Base-by-base conservation (phyloP, 64 coral and sea anemone species). In the Montipora sp. region DNA sequence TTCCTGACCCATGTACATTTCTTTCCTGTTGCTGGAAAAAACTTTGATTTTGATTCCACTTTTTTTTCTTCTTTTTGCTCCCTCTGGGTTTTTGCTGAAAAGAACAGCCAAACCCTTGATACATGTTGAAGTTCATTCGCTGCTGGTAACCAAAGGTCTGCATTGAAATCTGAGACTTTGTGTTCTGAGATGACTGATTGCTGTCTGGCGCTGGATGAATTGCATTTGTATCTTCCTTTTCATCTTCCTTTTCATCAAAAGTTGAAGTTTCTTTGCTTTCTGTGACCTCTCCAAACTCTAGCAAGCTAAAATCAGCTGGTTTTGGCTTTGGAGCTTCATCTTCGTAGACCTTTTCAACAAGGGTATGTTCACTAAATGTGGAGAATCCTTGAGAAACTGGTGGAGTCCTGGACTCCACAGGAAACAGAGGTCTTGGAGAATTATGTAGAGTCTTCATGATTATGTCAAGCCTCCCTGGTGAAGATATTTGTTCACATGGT, bases 1-100 rank as follows among this genome's bases (percentile, higher is more conserved):
- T 63, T 50, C 43, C 18, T 21, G 46, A 71, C 11, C 82, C 65
- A 50, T 85, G 82, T 50, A 16, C 8, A 22, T 85, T 85, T 5
- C 65, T 51, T 14, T 48, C 82, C 9, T 70, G 61, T 51, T 85
- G 82, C 59, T 85, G 63, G n/a, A 70, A 85, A 50, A 50, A 71
- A 21, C 50, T 85, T 15, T 85, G 82, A 2, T 21, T 11, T 72
- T 85, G 82, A 85, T 72, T 85, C 82, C 82, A 85, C 19, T 85
- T 85, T 18, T 85, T 85, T 16, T 72, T 85, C 49, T 85, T 85
- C 82, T 85, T 85, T 51, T 53, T 85, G 82, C 18, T 82, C 2
- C 82, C 10, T 2, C 0, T 11, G 13, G 82, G 82, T 46, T 85
- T 85, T 47, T 85, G 82, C 5, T 85, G 61, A 9, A 49, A 84